Percentiles rank a stretch among this genome's conserved stretches.
Conservation (phyloP, 2,888 invertebrate species). For the Agapostemon virescens region DNA sequence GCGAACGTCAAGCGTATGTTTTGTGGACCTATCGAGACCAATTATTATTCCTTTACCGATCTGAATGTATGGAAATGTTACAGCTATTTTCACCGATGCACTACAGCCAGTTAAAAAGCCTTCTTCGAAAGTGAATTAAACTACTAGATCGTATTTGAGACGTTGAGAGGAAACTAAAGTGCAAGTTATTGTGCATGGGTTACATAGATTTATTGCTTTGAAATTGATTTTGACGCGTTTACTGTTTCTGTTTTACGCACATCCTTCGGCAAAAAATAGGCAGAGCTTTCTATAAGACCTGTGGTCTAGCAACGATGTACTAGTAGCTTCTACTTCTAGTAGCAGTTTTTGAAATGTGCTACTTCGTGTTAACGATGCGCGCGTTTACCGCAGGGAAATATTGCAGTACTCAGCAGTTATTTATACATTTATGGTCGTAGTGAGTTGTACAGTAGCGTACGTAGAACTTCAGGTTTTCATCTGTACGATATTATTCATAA, state of each 20-base stretch:
- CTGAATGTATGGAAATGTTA: neutral
- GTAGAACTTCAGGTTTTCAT: neutral
- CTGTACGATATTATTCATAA: neutral
- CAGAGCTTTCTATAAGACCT: neutral
- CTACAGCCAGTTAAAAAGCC: too few species aligned
- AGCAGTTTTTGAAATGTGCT: neutral
- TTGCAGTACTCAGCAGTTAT: neutral
- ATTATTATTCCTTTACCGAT: neutral
- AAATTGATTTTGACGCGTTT: neutral
- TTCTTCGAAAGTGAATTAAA: neutral
- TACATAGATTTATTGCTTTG: neutral
- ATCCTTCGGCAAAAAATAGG: neutral
- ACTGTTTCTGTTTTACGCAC: neutral
- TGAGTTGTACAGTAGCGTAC: neutral
- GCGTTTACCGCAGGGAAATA: neutral
- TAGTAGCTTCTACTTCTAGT: too few species aligned
- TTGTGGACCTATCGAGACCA: neutral
- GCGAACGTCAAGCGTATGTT: neutral
- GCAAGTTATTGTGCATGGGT: neutral
- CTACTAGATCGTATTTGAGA: neutral
- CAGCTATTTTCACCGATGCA: neutral
- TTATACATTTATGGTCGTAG: neutral
- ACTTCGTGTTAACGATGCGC: neutral
- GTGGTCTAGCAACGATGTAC: neutral
- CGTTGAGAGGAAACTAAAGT: neutral